These are phyloP conservation scores for Epinotia brunnichana DNA, from an alignment of 2,888 invertebrate genomes.

Conservation along the genomic window DNA sequence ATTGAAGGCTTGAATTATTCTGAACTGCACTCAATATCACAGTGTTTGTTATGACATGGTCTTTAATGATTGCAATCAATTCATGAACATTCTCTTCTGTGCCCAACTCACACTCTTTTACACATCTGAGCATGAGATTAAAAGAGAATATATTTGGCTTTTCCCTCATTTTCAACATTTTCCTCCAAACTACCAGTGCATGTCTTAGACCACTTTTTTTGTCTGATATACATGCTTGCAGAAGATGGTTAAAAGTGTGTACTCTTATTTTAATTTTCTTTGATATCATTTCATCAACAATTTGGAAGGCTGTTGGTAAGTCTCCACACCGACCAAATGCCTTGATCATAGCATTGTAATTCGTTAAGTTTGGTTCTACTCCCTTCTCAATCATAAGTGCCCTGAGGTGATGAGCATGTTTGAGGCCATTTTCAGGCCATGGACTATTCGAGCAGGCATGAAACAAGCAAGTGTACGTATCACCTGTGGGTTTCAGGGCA, in stretches of 20 bases:
- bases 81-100: constrained; percentile 83
- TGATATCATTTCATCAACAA: constrained; percentile 93
- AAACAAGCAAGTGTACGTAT: constrained; percentile 93
- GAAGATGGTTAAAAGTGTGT: constrained; percentile 90
- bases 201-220: constrained; percentile 91
- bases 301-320: constrained; percentile 88
- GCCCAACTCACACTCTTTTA: constrained; percentile 92
- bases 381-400: constrained; percentile 87
- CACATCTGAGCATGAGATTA: constrained; percentile 91
- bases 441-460: constrained; percentile 94
- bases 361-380: constrained; percentile 87
- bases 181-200: constrained; percentile 93
- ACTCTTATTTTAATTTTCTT: constrained; percentile 85
- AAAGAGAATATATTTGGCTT: constrained; percentile 89
- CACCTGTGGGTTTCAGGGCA: constrained; percentile 86
- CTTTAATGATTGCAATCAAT: constrained; percentile 67
- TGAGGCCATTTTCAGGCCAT: constrained; percentile 86
- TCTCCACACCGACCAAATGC: constrained; percentile 94
- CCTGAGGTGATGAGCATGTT: constrained; percentile 86
- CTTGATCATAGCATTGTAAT: constrained; percentile 95
- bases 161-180: constrained; percentile 87
- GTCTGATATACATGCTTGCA: constrained; percentile 93
- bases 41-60: constrained; percentile 53
- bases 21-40: constrained; percentile 46
- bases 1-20: constrained; percentile 48